Base-by-base conservation (phyloP, 1,140 invertebrate species). In the Schlechtendalia chinensis region DNA sequence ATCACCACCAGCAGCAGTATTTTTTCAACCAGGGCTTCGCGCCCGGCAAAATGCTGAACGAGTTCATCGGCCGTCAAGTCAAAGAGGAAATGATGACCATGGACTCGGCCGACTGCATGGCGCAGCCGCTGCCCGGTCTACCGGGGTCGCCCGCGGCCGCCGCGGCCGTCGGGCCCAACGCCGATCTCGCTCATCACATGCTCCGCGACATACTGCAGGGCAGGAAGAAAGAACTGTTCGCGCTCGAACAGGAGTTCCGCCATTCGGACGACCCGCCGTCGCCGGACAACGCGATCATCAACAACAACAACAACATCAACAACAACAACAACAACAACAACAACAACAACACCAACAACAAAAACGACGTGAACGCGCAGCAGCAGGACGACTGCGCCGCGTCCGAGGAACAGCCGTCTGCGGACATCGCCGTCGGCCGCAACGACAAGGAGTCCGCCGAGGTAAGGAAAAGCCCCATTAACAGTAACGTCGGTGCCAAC, bases 201-300 rank as follows among this genome's bases (percentile, higher is more conserved):
- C 88, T 94, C 77, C 88, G 93, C 53, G 93, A 94, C 83, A 94
- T 94, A 84, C 88, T 94, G 69, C 93, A 94, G 85, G 92, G 91
- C 59, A 89, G 90, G 82, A 94, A 94, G 84, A 92, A 94, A 85
- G 91, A 92, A 82, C 85, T 92, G 47, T 86, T 92, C 84, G 89
- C 90, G 63, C 86, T 91, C 6, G 89, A 90, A 82, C 89, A 89
- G 83, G 89, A 90, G 83, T 83, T 90, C 82, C 86, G 89, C 81
- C 86, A 85, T 8, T 81, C 82, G 80, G 83, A 82, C 53, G 75
- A 80, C 56, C 81, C 82, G 65, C 85, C 86, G 79, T 86, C 87
- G 50, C 87, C 87, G 79, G 88, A 89, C 83, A 88, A 88, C 74
- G 87, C 86, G 63, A 86, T 84, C 79, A 86, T 85, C 59, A 87